Base-by-base conservation (phyloP, 23 tunicate genomes). In the Styela plicata region DNA sequence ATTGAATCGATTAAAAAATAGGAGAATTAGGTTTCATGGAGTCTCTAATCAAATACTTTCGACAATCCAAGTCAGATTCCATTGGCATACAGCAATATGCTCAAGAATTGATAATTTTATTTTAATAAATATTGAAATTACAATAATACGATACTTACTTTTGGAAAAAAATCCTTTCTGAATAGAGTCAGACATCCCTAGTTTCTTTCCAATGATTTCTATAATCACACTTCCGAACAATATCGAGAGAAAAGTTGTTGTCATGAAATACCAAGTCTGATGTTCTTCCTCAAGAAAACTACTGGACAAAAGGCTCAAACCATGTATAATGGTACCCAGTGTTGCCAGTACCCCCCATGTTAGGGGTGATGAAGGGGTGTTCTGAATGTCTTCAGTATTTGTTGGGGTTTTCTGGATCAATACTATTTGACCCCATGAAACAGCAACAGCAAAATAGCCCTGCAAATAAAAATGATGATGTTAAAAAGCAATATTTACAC, bases 281-380 rank as follows among this genome's bases (percentile, higher is more conserved):
- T 93, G 98, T 70, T 93, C 93, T 70, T 93, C 98, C 70, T 93
- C 98, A 52, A 93, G 84, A 69, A 87, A 93, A 69, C 98, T 93
- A 74, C 92, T 87, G 27, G 89, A 83, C 24, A 87, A 67, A 22
- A 93, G 64, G 23, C 87, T 82, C 1, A 82, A 52, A 18, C 68
- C 31, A 82, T 88, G 85, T 0, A 93, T 21, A 16, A 87, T 52
- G 7, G 83, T 85, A 21, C 98, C 98, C 20, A 87, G 74, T 21
- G 61, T 34, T 24, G 81, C 81, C 0, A 76, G 32, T 0, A 76
- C 81, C 0, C 81, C 81, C 81, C 81, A 76, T 0, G 81, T 76
- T 57, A 76, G 10, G 36, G 81, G 81, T 21, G 81, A 76, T 21
- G 28, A 32, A 21, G 63, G 64, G 16, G 64, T 13, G 31, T 67